Base-by-base conservation (phyloP, 2,797 vertebrate species). In the Lepilemur ruficaudatus region DNA sequence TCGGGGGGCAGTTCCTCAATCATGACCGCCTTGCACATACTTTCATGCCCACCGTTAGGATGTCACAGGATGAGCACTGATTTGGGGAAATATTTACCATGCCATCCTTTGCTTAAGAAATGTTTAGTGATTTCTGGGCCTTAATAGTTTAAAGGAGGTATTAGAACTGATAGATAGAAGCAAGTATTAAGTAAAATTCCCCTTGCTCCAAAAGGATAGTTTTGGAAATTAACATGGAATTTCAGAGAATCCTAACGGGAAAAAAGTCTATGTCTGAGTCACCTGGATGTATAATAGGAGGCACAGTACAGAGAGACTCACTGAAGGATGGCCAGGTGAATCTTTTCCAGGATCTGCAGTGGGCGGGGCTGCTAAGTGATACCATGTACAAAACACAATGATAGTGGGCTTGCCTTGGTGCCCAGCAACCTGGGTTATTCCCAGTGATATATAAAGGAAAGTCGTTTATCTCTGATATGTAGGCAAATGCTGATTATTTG, bases 101-200 rank as follows among this genome's bases (percentile, higher is more conserved):
- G 23, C 18, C 28, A 76, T 94, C 52, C 32, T 67, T 85, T 63
- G 32, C 22, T 90, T 94, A 89, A 81, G 48, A 94, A 93, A 59
- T 61, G 79, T 67, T 96, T 63, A 69, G 63, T 85, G 52, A 50
- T 50, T 67, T 82, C 41, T 85, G 57, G 52, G 72, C 32, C 52
- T 90, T 84, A 59, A 32, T 57, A 35, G 61, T 59, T 91, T 95
- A 72, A 87, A 94, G 81, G 38, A 20, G 8, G 20, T 35, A 86
- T 83, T 46, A 91, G 84, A 96, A 92, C 15, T 48, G 81, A 82
- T 48, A 95, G 93, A 95, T 48, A 95, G 93, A 95, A 87, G 11
- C 18, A 94, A 73, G 61, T 79, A 88, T 76, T 93, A 70, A 48
- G 80, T 91, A 89, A 92, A 94, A 70, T 89, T 84, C 38, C 13